These are phyloP conservation scores for Proterorhinus semilunaris DNA, from an alignment of 2,113 vertebrate species.

Conservation along the genomic window DNA sequence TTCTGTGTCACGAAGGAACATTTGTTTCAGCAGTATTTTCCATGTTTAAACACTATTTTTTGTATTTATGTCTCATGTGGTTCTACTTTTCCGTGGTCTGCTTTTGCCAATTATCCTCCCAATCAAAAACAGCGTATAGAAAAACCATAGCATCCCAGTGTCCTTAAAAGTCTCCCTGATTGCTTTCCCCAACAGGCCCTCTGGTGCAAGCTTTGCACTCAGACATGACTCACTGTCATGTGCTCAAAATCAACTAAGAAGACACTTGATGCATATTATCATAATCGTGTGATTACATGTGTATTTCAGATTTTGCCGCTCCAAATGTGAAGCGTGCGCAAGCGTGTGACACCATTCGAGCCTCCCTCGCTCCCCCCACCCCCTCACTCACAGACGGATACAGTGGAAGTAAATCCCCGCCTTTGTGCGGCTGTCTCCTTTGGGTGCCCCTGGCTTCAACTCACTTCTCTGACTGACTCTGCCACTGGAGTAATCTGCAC, in stretches of 20 bases:
- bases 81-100: too few species aligned
- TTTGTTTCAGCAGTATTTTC: too few species aligned
- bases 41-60: too few species aligned
- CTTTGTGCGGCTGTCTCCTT: constrained; percentile 73
- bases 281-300: constrained; percentile 75
- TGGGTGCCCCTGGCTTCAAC: constrained; percentile 67
- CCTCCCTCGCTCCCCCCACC: not conserved
- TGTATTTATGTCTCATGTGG: too few species aligned
- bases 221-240: constrained; percentile 48
- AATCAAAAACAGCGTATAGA: not conserved
- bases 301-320: constrained; percentile 67
- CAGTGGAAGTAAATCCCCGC: constrained; percentile 58
- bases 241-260: constrained; percentile 63
- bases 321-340: constrained; percentile 49
- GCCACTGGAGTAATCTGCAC: constrained; percentile 48
- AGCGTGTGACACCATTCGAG: constrained; percentile 47
- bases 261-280: constrained; percentile 74
- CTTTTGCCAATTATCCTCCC: too few species aligned
- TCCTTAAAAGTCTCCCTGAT: constrained; percentile 41
- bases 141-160: constrained; percentile 18
- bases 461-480: constrained; percentile 35
- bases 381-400: constrained; percentile 13
- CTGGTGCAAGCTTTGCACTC: constrained; percentile 32
- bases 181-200: constrained; percentile 40
- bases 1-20: too few species aligned